These are phyloP conservation scores for Struthidea cinerea DNA, from an alignment of 2,113 vertebrate genomes.

Conservation along the genomic window DNA sequence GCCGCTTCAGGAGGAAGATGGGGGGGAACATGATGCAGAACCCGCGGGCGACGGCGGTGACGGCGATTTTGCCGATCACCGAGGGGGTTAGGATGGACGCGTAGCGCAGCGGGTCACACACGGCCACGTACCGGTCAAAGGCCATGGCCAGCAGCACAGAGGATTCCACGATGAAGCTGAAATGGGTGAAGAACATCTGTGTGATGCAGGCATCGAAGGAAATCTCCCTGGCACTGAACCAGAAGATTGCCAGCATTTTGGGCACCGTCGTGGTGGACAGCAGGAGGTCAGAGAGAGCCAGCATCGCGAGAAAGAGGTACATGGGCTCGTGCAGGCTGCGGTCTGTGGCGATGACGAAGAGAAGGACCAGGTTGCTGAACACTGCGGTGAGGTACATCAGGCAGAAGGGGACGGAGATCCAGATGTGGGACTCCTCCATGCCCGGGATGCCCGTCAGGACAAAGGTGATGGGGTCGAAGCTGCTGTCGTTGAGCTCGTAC, in stretches of 20 bases:
- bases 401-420: slow-evolving; percentile 68
- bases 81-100: neutral
- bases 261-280: slow-evolving; percentile 62
- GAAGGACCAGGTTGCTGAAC: neutral
- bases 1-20: slow-evolving; percentile 56
- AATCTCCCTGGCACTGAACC: slow-evolving; percentile 53
- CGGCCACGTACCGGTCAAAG: slow-evolving; percentile 53
- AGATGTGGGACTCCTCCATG: slow-evolving; percentile 63
- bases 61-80: neutral
- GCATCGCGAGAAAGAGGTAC: slow-evolving; percentile 64
- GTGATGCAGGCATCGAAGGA: slow-evolving; percentile 61
- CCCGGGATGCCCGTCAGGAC: slow-evolving; percentile 61
- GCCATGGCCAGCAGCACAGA: slow-evolving; percentile 67
- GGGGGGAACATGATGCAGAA: slow-evolving; percentile 57
- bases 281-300: slow-evolving; percentile 47
- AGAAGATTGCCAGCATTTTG: slow-evolving; percentile 67
- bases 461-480: slow-evolving; percentile 59
- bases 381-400: slow-evolving; percentile 40
- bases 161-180: slow-evolving; percentile 65
- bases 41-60: neutral
- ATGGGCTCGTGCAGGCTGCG: slow-evolving; percentile 61
- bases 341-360: slow-evolving; percentile 19
- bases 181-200: slow-evolving; percentile 73
- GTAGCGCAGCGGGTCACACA: slow-evolving; percentile 62
- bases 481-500: slow-evolving; percentile 38